Base-by-base conservation (phyloP, 2,888 invertebrate species). In the Lamproptera curius region DNA sequence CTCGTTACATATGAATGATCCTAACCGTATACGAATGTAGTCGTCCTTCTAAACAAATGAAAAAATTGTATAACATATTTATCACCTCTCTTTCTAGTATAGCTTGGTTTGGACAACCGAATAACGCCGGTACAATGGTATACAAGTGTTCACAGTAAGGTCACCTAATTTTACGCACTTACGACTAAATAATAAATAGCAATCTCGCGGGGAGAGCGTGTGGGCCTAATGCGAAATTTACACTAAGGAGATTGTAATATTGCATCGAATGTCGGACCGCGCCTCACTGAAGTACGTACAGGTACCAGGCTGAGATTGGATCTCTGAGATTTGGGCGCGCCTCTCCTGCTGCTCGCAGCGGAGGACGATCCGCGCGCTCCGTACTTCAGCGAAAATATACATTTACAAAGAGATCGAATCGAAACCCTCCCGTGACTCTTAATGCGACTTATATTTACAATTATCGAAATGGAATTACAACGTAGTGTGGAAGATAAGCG, bases 1-100 rank as follows among this genome's bases (percentile, higher is more conserved):
- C 70, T 67, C 65, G 63, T 68, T 74, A 81, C 70, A 78, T 70
- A 64, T 71, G 74, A 75, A 76, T 67, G 73, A 65, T 67, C 16
- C 80, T 83, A 92, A 91, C 92, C 92, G 92, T 92, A 92, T 93
- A 93, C 92, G 91, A 91, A 89, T 92, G 91, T 91, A 89, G 82
- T 79, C 67, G 77, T 76, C 84, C 83, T 84, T 83, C 70, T 62
- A 73, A 82, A 81, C 72, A 80, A 79, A 77, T 28, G 38, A 43
- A 77, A 79, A 75, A 79, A 75, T 76, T 76, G 77, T 81, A 81
- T 77, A 85, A 76, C 68, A 61, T 81, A 80, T 51, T n/a, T 63
- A 70, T 69, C 70, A 70, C 69, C 63, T 65, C 79, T 73, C 74
- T 74, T 70, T 61, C 70, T 70, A 81, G 73, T 74, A 62, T 58